Evolutionary conservation across 2,888 invertebrate species (phyloP), one percentile per base, ranked within the genome.

Genomic region (Aporophyla lueneburgensis): DNA sequence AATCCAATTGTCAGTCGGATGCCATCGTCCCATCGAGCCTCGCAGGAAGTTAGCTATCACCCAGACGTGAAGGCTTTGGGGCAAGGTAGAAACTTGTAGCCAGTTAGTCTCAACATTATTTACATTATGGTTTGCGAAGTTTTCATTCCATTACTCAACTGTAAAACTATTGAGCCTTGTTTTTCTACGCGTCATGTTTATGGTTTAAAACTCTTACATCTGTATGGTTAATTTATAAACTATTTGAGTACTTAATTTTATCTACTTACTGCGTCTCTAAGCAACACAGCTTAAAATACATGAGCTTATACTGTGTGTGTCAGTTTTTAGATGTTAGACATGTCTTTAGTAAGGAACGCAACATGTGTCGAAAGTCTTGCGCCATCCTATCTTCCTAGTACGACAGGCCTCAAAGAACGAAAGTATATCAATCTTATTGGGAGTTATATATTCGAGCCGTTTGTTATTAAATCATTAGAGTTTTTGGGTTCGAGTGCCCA

Each of bases 31-130:
- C 80, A 65, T 24, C 63, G 33, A 40, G 53, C 6, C 74, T 74
- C 80, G 43, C 81, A 80, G 82, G 85, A 82, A 82, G 85, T 76
- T 80, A 61, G 58, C 49, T 54, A 80, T 84, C 81, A 71, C 65
- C 19, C 33, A 53, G 65, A 53, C 49, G 46, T 58, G 66, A 54
- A 59, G 46, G 14, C 19, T 72, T 61, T 71, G 59, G 61, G 0
- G 5, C 27, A 62, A 84, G 65, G 2, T 33, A 40, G 5, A 69
- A 69, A 59, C 59, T 46, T 68, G 14, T n/a, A 5, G 49, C 1
- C 0, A 7, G 43, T 46, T 56, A 33, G n/a, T 10, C 33, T 5
- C 46, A 16, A 16, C 10, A 67, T 16, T 67, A n/a, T 56, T 33
- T n/a, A 40, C 16, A 53, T 33, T 2, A n/a, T 10, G 10, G 19